Evolutionary conservation across 2,113 vertebrate genomes (phyloP).

Genomic region (Nannospalax galili): DNA sequence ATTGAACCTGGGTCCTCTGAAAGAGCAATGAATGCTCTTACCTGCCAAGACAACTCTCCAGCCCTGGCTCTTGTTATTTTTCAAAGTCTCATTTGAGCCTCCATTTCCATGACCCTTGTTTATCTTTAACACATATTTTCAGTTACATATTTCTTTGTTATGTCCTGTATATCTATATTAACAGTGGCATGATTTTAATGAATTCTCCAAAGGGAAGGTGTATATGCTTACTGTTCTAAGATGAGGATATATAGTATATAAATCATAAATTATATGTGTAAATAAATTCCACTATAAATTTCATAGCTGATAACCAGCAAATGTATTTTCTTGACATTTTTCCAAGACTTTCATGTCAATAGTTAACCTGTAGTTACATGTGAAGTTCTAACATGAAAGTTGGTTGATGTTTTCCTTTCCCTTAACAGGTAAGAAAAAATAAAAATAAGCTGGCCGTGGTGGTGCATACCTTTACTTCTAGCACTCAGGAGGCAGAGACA

Average conservation of each 20-base stretch:
- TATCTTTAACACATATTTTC: not conserved
- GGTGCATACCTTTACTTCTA: not conserved
- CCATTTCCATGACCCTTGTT: not conserved
- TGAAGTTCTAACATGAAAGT: not conserved
- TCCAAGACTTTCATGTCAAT: not conserved
- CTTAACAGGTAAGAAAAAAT: not conserved
- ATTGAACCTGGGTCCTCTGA: too few relatives aligned
- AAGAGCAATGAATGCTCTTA: too few relatives aligned
- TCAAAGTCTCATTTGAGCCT: not conserved
- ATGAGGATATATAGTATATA: not conserved
- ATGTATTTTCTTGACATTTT: not conserved
- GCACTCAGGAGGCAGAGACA: not conserved
- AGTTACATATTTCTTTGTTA: not conserved
- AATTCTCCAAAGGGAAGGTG: not conserved
- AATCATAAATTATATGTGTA: not conserved
- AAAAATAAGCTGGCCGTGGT: too few relatives aligned
- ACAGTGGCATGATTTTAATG: not conserved
- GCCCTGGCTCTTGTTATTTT: not conserved
- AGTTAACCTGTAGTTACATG: not conserved
- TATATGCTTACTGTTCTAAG: not conserved
- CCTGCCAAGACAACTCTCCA: not conserved
- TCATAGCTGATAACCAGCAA: not conserved
- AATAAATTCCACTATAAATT: not conserved
- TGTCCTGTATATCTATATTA: not conserved
- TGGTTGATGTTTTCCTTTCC: not conserved